Conservation (phyloP, 1,140 invertebrate genomes). For the Vanessa tameamea region DNA sequence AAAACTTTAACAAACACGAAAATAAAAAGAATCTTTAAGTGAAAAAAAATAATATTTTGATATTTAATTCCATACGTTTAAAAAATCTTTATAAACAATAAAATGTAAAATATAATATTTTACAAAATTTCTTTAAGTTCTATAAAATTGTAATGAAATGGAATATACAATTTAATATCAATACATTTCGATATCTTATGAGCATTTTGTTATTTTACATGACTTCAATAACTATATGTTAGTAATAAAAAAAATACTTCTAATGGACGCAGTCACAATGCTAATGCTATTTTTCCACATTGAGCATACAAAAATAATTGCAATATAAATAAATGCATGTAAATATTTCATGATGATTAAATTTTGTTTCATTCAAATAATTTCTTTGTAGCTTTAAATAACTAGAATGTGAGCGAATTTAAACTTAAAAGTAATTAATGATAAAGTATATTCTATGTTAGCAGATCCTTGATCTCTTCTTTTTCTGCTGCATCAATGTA, state of each 20-base stretch:
- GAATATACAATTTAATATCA: slow-evolving; percentile 28
- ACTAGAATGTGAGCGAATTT: slow-evolving; percentile 57
- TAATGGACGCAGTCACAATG: slow-evolving; percentile 73
- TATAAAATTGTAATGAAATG: slow-evolving; percentile 3
- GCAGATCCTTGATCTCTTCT: slow-evolving; percentile 91
- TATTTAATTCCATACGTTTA: neutral
- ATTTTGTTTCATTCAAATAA: slow-evolving; percentile 53
- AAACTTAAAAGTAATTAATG: slow-evolving; percentile 37
- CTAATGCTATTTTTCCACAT: slow-evolving; percentile 52
- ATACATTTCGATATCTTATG: slow-evolving; percentile 31
- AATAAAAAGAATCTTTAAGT: neutral
- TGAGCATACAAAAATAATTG: slow-evolving; percentile 76
- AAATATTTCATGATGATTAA: slow-evolving; percentile 65
- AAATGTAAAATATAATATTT: neutral
- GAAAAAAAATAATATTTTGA: neutral
- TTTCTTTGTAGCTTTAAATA: slow-evolving; percentile 64
- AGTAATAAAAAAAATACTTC: slow-evolving; percentile 50
- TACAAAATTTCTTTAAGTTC: neutral
- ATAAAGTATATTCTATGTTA: slow-evolving; percentile 59
- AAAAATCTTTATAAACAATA: neutral
- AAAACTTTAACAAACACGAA: neutral
- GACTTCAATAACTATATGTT: slow-evolving; percentile 27
- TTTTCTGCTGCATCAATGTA: slow-evolving; percentile 95
- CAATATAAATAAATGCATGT: slow-evolving; percentile 78
- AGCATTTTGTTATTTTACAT: slow-evolving; percentile 32